Evolutionary conservation across 2,888 invertebrate species (phyloP).

Genomic region (Ephialtes manifestator): DNA sequence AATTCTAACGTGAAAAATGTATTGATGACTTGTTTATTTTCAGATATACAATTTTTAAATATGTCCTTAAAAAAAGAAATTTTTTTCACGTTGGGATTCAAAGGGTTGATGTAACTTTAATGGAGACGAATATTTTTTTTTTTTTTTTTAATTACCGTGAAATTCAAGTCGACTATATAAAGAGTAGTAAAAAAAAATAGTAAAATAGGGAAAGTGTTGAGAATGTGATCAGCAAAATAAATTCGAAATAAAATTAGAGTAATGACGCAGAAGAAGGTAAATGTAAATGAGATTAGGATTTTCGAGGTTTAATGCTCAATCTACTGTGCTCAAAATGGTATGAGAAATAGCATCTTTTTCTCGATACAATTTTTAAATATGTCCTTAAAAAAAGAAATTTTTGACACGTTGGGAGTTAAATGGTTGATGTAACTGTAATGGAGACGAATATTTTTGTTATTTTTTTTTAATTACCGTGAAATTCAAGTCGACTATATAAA

Average conservation of each 20-base stretch:
- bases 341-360: conserved; percentile 45
- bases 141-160: not conserved
- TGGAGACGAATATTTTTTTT: not conserved
- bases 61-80: too few species aligned
- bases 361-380: too few species aligned
- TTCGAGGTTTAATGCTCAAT: conserved; percentile 19
- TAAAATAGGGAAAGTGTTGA: not conserved
- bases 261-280: conserved; percentile 63
- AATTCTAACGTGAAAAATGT: not conserved
- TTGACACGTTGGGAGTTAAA: not conserved
- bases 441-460: not conserved
- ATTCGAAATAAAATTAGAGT: conserved; percentile 66
- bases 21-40: not conserved
- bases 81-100: not conserved
- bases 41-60: too few species aligned
- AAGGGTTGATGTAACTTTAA: not conserved
- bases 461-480: not conserved
- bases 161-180: not conserved
- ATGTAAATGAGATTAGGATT: conserved; percentile 68
- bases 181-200: not conserved
- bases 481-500: not conserved
- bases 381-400: too few species aligned
- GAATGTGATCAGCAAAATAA: conserved; percentile 34
- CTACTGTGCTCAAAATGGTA: conserved; percentile 25
- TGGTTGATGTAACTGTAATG: not conserved